Evolutionary conservation across 2,113 vertebrate species (phyloP).

Genomic region (Enhydra lutris): DNA sequence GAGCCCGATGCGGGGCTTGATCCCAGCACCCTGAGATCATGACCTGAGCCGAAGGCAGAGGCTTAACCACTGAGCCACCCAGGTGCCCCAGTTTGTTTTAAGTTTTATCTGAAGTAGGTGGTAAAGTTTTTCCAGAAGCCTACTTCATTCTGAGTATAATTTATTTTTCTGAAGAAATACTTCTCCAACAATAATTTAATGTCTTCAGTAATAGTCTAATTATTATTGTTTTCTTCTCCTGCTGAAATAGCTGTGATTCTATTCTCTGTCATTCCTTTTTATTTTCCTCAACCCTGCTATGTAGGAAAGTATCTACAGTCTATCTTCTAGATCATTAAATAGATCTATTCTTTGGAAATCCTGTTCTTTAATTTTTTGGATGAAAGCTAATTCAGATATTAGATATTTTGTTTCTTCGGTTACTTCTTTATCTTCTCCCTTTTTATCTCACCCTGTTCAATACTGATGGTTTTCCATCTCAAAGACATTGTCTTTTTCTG

Average conservation of each 20-base stretch:
- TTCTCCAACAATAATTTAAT: not conserved
- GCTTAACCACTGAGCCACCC: no score
- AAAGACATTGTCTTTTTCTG: not conserved
- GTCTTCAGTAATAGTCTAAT: not conserved
- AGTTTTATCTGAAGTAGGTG: not conserved
- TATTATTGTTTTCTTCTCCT: not conserved
- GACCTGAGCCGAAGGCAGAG: no score
- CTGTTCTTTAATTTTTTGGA: not conserved
- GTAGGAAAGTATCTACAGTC: not conserved
- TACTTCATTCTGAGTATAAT: not conserved
- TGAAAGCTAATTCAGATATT: not conserved
- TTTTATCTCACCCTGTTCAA: not conserved
- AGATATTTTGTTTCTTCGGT: not conserved
- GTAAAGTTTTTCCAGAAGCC: not conserved
- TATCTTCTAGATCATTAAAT: not conserved
- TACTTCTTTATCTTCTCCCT: not conserved
- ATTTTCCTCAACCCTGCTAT: not conserved
- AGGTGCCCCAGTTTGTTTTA: no score
- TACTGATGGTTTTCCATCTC: not conserved
- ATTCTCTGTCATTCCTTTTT: not conserved
- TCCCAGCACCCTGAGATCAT: no score
- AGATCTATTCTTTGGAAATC: not conserved
- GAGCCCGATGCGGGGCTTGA: no score
- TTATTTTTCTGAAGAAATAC: not conserved
- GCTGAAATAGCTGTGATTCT: not conserved